Base-by-base conservation (phyloP, 2,888 invertebrate genomes). In the Dryomyza anilis region DNA sequence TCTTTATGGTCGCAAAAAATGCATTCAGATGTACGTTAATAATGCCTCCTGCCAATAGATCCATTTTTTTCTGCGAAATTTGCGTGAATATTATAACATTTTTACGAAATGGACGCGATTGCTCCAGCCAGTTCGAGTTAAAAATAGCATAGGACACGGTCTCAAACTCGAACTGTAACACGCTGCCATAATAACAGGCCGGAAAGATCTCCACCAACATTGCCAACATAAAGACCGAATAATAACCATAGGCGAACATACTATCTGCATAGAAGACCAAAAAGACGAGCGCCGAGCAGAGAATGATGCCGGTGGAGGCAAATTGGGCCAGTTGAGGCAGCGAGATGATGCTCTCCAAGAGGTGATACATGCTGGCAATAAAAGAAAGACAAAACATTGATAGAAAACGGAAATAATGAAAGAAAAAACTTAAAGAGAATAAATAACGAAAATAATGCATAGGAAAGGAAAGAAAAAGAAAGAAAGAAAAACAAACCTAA, bases 1-100 rank as follows among this genome's bases (percentile, higher is more conserved):
- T 69, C 60, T 70, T 70, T 5, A 61, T 67, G 21, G 71, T 70
- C 19, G 55, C 69, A 57, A 73, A 69, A 62, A 72, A 72, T 27
- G 67, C 67, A 27, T 67, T 64, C 59, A 73, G 57, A 39, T 65
- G 53, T n/a, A 71, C 69, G 7, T n/a, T 45, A 7, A 72, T 62
- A 58, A 73, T 67, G 14, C 73, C 70, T 16, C 69, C 71, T 12
- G 69, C 70, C 30, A 59, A 16, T 19, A 69, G 45, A 0, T 64
- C 69, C 8, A 69, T 27, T 21, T 66, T 64, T 2, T 62, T 53
- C 29, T 69, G 23, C 2, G 69, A 30, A 7, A 66, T 30, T 29
- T 72, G 61, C 5, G 39, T 62, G 48, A 73, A 72, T 6, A 69
- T 66, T 2, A 67, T n/a, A 6, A 68, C 1, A 55, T 57, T 67